phyloP scores from a whole-genome alignment of 2,113 vertebrate species.

The Pavo muticus region DNA sequence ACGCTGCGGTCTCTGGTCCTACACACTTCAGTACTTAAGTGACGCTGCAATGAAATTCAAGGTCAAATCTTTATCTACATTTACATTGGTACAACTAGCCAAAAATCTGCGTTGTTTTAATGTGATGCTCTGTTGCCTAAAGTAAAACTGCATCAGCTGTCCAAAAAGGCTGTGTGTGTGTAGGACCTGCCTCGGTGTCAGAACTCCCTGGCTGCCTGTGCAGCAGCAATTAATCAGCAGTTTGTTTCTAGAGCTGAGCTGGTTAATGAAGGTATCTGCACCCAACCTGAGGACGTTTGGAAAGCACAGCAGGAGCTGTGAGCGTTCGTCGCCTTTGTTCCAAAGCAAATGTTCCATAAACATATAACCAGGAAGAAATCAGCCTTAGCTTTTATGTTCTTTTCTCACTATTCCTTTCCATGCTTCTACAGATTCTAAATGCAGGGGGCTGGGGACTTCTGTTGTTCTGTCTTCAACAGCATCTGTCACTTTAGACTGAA shows the following conservation, averaged over 20 bases:
- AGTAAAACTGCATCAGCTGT: not conserved
- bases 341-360: slow-evolving; percentile 38
- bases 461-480: not conserved
- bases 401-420: not conserved
- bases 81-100: not conserved
- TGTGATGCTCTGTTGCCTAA: slow-evolving; percentile 1
- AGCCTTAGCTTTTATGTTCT: slow-evolving; percentile 27
- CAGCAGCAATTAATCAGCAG: slow-evolving; percentile 12
- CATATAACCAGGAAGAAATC: not conserved
- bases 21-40: not conserved
- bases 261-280: not conserved
- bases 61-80: slow-evolving; percentile 21
- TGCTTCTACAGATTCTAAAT: not conserved
- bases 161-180: not conserved
- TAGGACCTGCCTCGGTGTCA: slow-evolving; percentile 13
- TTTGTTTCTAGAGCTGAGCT: not conserved
- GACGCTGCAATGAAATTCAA: not conserved
- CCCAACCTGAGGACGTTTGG: not conserved
- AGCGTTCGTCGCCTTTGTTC: not conserved
- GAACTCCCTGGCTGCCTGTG: slow-evolving; percentile 9
- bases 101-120: not conserved
- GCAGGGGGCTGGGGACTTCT: not conserved
- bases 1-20: not conserved
- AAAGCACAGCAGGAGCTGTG: not conserved
- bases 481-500: not conserved